Evolutionary conservation across 2,797 vertebrate species (phyloP), one percentile per base, ranked within the genome.

Genomic region (Pseudomugil tenellus): DNA sequence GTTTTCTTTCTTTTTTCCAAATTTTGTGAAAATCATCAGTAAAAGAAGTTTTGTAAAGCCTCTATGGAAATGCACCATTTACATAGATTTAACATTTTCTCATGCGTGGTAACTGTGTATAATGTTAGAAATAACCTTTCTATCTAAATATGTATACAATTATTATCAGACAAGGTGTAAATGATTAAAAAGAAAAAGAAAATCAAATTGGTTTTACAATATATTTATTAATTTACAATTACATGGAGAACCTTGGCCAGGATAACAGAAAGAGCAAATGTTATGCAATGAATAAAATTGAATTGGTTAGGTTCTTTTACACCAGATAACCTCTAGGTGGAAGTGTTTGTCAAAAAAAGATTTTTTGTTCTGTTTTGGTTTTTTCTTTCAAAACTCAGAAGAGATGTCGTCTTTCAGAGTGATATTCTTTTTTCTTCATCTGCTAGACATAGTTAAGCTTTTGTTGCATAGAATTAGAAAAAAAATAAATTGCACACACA

Each of bases 291-390:
- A 8, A 2, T 16, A 5, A 26, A 26, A 23, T 10, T 35, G 3
- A 6, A 17, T 13, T 6, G 63, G 63, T 12, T 9, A 28, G 32
- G 11, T 56, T 57, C 52, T 52, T 57, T 76, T 46, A 29, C 62
- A 29, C 1, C 5, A 48, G 17, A 31, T 64, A 7, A 21, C 86
- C 91, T 39, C 73, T 63, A 90, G 91, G 80, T 79, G 88, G 90
- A 56, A 66, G 64, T 73, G 58, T 89, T 79, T 7, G 43, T 67
- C 80, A 81, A 81, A 23, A n/a, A 77, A 75, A 80, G 19, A 26
- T 13, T 34, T 21, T 23, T 35, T 0, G 3, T 29, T 29, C 29
- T 29, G 29, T 29, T 29, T 3, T 0, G 21, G 16, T 37, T 60
- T 43, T 35, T 16, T 37, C 48, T 46, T 48, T 13, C 29, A 64